Evolutionary conservation across 1,140 invertebrate genomes (phyloP).

Genomic region (Achatina immaculata): DNA sequence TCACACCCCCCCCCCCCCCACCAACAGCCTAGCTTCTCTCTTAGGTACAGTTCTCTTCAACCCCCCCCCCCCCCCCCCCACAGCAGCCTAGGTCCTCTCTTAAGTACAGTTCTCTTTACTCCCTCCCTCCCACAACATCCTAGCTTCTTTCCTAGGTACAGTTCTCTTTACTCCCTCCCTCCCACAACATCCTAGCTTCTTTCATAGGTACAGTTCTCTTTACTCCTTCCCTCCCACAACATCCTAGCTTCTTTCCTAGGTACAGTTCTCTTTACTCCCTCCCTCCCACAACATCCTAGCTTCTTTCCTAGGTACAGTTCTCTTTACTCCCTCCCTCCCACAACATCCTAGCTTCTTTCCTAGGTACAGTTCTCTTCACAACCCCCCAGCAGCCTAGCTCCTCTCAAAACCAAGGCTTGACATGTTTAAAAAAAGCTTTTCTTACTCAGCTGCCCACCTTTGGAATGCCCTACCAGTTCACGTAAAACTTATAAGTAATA

Average conservation of each 20-base stretch:
- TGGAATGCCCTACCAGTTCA: too few species aligned
- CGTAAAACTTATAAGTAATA: too few species aligned
- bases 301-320: background rate
- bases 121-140: background rate
- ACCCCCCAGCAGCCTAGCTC: too few species aligned
- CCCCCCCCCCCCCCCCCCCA: conserved; percentile 21
- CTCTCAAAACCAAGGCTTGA: too few species aligned
- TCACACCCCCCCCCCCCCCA: conserved; percentile 3
- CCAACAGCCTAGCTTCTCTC: background rate
- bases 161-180: background rate
- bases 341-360: too few species aligned
- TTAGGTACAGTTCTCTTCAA: background rate
- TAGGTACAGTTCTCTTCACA: too few species aligned
- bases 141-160: background rate
- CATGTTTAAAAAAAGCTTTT: too few species aligned
- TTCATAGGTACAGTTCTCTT: background rate
- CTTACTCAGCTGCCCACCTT: too few species aligned
- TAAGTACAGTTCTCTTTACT: background rate
- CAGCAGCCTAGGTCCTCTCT: background rate
- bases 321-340: too few species aligned
- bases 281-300: background rate
- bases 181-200: background rate
- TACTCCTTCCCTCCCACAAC: background rate
- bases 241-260: background rate
- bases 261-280: background rate